phyloP scores from a whole-genome alignment of 2,113 vertebrate species.

The Clarias batrachus region DNA sequence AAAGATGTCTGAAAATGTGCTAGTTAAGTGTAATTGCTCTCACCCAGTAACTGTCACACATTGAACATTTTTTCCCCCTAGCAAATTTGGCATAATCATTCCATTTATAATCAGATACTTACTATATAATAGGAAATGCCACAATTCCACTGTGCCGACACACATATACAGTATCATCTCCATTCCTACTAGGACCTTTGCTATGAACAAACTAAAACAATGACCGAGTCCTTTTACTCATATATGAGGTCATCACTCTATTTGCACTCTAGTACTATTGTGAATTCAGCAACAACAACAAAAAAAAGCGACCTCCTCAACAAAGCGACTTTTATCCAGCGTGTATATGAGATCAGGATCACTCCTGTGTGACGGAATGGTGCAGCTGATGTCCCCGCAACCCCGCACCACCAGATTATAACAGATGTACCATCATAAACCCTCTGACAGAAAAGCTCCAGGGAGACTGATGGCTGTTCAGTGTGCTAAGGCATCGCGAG shows the following conservation, averaged over 20 bases:
- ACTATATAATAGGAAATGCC: neutral
- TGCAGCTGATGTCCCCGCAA: constrained; percentile 27
- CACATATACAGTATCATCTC: neutral
- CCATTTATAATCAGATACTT: neutral
- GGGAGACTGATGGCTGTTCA: constrained; percentile 30
- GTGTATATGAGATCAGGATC: constrained; percentile 39
- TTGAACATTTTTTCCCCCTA: neutral
- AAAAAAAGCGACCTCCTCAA: neutral
- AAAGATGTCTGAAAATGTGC: neutral
- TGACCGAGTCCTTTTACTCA: neutral
- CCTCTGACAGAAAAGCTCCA: constrained; percentile 38
- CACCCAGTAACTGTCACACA: neutral
- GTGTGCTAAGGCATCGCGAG: constrained; percentile 20
- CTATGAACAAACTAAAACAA: neutral
- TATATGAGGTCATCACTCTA: neutral
- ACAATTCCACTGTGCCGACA: neutral
- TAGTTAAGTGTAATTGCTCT: neutral
- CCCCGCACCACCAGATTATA: constrained; percentile 37
- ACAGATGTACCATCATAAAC: constrained; percentile 44
- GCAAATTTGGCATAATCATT: neutral
- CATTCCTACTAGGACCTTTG: neutral
- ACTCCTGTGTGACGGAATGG: constrained; percentile 25
- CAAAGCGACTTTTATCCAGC: constrained; percentile 8
- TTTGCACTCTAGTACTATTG: neutral
- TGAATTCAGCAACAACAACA: neutral